Evolutionary conservation across 2,797 vertebrate genomes (phyloP).

Genomic region (Squalus acanthias): DNA sequence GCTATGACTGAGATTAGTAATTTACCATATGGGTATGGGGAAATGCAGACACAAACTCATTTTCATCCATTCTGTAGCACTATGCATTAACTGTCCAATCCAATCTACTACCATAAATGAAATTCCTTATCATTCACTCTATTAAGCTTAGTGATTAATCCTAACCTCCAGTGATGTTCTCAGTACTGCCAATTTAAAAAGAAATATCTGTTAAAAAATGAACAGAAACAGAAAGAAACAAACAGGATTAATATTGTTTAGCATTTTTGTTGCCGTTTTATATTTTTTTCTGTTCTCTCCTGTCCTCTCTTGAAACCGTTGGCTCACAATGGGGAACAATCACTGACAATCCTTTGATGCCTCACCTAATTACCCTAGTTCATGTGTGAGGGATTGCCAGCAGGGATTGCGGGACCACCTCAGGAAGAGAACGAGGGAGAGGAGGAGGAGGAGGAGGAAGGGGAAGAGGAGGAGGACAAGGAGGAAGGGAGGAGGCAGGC

Average conservation of each 20-base stretch:
- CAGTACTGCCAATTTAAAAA: not conserved
- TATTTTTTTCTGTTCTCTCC: not conserved
- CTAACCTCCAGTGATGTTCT: not conserved
- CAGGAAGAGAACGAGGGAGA: no score
- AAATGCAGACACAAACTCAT: no score
- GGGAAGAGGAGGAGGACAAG: no score
- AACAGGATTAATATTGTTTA: not conserved
- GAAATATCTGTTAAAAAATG: not conserved
- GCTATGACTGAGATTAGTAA: not conserved
- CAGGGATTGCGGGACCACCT: no score
- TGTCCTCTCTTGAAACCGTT: not conserved
- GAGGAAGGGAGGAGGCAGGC: no score
- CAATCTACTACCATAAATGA: not conserved
- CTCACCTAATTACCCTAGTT: not conserved
- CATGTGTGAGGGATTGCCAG: not conserved
- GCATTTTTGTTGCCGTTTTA: not conserved
- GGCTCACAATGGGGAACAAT: not conserved
- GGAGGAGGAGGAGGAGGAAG: no score
- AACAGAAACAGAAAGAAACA: not conserved
- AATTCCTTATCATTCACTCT: not conserved
- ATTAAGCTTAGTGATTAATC: not conserved
- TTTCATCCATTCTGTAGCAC: not conserved
- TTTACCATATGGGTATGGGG: no score
- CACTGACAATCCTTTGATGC: not conserved
- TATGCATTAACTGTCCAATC: not conserved